Base-by-base conservation (phyloP, 2,888 invertebrate species). In the Parnassius smintheus region DNA sequence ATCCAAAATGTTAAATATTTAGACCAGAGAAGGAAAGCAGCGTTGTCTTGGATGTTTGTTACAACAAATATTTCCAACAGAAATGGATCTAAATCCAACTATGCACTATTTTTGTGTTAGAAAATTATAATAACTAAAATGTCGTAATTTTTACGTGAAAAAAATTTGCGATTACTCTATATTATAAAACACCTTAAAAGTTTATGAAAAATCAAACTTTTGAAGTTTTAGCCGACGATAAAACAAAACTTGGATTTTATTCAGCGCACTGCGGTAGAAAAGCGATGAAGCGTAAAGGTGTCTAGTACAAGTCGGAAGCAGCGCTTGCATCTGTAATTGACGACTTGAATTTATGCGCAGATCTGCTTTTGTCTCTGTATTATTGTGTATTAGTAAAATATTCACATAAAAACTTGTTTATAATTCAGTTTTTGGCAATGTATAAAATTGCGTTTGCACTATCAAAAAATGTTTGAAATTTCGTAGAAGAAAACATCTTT, bases 261-360 rank as follows among this genome's bases (percentile, higher is more conserved):
- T 9, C 18, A 18, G 44, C 48, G 41, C 54, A 52, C 46, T 59
- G 59, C 42, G 48, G 13, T 54, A 54, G 46, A 48, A 18, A 48
- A 54, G 42, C 35, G 52, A 13, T 35, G 48, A 60, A 54, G 54
- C 54, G 41, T 53, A 48, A 53, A 59, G 13, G 53, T 59, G 46
- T 48, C 46, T 46, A 53, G 35, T 46, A 53, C 46, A 48, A 48
- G 12, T 48, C 12, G 11, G 22, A 59, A 59, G 53, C 59, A 12
- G 18, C 48, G 4, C 35, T 10, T 53, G 53, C 46, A 59, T 59
- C 53, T 59, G 59, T 45, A 41, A 41, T 53, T 51, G 50, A 58
- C 50, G 22, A 10, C 4, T 12, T 48, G 46, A 54, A 42, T 53
- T 59, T 53, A 60, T 54, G 41, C 41, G 59, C 18, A 48, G n/a